Evolutionary conservation across 2,113 vertebrate genomes (phyloP).

Genomic region (Sorex araneus): DNA sequence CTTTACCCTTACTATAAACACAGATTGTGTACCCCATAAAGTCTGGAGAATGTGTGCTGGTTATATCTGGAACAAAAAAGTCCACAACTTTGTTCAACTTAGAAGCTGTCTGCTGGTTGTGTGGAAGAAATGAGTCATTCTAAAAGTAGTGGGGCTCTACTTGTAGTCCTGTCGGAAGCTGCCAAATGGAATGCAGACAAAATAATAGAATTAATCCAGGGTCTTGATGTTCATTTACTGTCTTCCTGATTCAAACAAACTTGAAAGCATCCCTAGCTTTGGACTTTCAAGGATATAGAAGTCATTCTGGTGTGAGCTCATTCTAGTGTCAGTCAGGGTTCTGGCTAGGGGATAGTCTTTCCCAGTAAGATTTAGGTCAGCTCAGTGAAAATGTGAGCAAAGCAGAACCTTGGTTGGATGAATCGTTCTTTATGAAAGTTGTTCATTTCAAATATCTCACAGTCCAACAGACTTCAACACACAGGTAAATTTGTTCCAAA

Average conservation of each 20-base stretch:
- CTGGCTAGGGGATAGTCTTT: neutral
- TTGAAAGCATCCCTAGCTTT: neutral
- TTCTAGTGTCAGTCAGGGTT: neutral
- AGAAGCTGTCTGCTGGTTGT: neutral
- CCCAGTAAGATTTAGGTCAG: neutral
- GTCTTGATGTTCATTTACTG: neutral
- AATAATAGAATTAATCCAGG: neutral
- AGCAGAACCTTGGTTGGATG: neutral
- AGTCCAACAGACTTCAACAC: neutral
- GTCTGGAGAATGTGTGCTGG: neutral
- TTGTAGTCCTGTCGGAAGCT: neutral
- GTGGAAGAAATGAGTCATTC: neutral
- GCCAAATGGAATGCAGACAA: neutral
- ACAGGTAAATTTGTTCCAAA: slow-evolving; percentile 35
- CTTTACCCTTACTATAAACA: neutral
- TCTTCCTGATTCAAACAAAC: neutral
- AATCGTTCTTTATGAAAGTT: neutral
- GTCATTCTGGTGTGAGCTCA: neutral
- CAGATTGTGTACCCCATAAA: neutral
- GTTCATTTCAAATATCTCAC: slow-evolving; percentile 13
- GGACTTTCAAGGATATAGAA: neutral
- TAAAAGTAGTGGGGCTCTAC: neutral
- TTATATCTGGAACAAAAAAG: neutral
- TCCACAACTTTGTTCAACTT: neutral
- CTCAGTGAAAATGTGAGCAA: neutral